Evolutionary conservation across 2,888 invertebrate species (phyloP).

Genomic region (Hyalella azteca): DNA sequence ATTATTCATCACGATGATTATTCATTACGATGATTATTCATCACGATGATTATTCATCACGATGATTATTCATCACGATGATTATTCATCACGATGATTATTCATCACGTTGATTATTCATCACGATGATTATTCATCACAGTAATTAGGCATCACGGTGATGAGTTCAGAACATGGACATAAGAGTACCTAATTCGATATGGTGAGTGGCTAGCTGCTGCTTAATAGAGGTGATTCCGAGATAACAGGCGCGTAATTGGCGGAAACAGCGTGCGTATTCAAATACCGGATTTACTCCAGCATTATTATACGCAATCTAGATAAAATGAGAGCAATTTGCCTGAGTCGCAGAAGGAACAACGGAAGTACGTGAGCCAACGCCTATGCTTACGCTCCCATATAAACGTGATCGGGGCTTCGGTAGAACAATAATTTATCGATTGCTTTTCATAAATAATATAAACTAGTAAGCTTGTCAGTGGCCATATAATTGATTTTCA

Average conservation of each 20-base stretch:
- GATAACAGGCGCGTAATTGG: conserved; percentile 28
- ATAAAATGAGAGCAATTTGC: conserved; percentile 32
- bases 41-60: too few species aligned
- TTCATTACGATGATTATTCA: too few species aligned
- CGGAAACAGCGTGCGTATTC: conserved; percentile 24
- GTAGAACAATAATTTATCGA: neutral
- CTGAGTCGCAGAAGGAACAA: neutral
- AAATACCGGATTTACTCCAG: conserved; percentile 27
- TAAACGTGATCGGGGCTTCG: neutral
- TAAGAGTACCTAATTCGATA: conserved; percentile 1
- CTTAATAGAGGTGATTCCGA: conserved; percentile 9
- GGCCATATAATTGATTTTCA: too few species aligned
- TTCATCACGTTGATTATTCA: too few species aligned
- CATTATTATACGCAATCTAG: conserved; percentile 33
- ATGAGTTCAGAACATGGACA: neutral
- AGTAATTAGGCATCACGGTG: too few species aligned
- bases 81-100: too few species aligned
- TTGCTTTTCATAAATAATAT: too few species aligned
- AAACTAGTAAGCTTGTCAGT: too few species aligned
- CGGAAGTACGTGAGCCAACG: conserved; percentile 15
- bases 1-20: too few species aligned
- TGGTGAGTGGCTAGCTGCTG: neutral
- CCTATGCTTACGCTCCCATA: neutral
- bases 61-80: too few species aligned
- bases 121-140: too few species aligned